These are phyloP conservation scores for Ginglymostoma cirratum DNA, from an alignment of 2,113 vertebrate species.

Conservation along the genomic window DNA sequence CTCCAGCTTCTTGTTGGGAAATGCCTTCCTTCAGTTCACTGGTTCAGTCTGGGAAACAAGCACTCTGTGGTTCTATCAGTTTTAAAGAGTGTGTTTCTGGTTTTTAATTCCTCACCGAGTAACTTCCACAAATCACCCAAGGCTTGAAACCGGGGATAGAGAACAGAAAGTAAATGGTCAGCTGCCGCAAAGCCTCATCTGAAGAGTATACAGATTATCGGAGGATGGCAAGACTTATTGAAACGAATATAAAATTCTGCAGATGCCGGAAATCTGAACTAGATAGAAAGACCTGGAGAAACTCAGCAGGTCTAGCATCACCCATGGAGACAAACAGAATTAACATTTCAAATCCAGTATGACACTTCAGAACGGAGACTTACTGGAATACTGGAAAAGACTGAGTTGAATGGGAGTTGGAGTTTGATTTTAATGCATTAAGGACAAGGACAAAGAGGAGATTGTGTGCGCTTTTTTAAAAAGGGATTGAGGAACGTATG, in stretches of 20 bases:
- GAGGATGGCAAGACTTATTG: neutral
- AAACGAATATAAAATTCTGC: neutral
- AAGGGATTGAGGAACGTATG: neutral
- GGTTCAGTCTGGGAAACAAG: neutral
- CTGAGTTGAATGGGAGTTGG: neutral
- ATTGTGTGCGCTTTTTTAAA: too few species aligned
- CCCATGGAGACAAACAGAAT: too few species aligned
- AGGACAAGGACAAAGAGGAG: neutral
- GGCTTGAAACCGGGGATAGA: neutral
- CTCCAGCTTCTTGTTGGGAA: neutral
- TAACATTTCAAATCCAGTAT: too few species aligned
- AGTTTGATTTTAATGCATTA: neutral
- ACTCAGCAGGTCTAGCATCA: too few species aligned
- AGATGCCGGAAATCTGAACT: too few species aligned
- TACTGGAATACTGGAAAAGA: neutral
- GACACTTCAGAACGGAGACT: too few species aligned
- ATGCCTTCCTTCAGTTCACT: neutral
- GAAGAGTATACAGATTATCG: neutral
- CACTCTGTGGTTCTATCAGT: neutral
- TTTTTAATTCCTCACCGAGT: neutral
- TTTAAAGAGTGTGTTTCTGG: neutral
- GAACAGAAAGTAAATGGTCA: neutral
- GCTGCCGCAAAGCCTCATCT: neutral
- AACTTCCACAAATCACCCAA: neutral
- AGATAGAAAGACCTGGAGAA: too few species aligned